Evolutionary conservation across 1,140 invertebrate species (phyloP), one percentile per base, ranked within the genome.

Genomic region (Drosophila malerkotliana): DNA sequence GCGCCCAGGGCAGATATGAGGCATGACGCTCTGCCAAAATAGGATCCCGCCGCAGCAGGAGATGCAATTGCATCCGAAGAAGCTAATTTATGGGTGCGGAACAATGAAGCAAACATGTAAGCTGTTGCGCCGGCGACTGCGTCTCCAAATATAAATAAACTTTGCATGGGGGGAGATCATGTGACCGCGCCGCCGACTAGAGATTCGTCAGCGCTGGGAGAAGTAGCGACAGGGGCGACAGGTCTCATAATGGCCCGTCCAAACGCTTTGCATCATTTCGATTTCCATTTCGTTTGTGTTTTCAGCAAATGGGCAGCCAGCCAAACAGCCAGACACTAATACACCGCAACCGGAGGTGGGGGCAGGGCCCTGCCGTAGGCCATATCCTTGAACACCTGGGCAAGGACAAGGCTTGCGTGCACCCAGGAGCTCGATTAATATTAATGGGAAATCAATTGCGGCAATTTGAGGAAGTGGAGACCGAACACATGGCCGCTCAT

Each of bases 81-180:
- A 68, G 79, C 79, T 47, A 83, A 83, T 81, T 82, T 81, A 58
- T 54, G 34, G 32, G 32, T 60, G 78, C 68, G 77, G 64, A 68
- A 67, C 59, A 67, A 79, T 68, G 63, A 44, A 18, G 8, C 14
- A 79, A 66, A 30, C 10, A 32, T 49, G 52, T 49, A 75, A 56
- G 34, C 44, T 72, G 18, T 62, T 9, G 54, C 53, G 44, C 30
- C 66, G 56, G 48, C 62, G 69, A 51, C 57, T 78, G 78, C 69
- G 71, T 78, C 48, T 87, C 83, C 82, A 85, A 87, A 75, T 88
- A 88, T 82, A 79, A 88, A 87, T 88, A 89, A 87, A 83, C 83
- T 89, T 77, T 82, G 83, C 83, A 87, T 87, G 83, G 83, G 83
- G 69, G 83, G 75, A 88, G 83, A 88, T 88, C 82, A 83, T 82